A percentile compares a stretch with the other conserved stretches of the same genome.
Evolutionary conservation across 2,113 vertebrate genomes (phyloP).

Genomic region (Proteles cristata): DNA sequence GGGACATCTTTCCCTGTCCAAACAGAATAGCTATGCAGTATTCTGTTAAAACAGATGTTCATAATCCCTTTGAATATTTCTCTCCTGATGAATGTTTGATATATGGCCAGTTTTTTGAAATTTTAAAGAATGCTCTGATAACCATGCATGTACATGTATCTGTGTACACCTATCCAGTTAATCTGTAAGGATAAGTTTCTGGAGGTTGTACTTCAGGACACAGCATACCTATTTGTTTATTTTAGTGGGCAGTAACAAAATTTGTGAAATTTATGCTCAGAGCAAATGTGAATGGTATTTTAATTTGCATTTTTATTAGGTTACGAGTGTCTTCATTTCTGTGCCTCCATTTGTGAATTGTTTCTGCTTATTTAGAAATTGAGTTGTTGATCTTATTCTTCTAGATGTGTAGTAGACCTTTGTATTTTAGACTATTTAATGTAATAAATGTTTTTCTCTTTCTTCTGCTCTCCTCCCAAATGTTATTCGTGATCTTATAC

Average conservation of each 20-base stretch:
- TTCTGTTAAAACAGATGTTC: background rate
- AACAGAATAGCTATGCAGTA: background rate
- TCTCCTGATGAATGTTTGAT: background rate
- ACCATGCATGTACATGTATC: background rate
- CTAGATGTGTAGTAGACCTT: background rate
- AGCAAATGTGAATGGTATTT: background rate
- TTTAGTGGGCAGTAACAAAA: slow-evolving; percentile 14
- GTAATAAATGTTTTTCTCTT: background rate
- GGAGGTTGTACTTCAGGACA: background rate
- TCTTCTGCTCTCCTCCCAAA: background rate
- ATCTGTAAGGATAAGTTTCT: background rate
- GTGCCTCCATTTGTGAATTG: background rate
- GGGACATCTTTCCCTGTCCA: background rate
- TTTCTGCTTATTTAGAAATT: slow-evolving; percentile 37
- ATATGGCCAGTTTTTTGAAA: background rate
- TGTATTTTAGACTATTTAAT: slow-evolving; percentile 43
- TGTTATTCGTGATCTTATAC: slow-evolving; percentile 33
- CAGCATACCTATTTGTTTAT: background rate
- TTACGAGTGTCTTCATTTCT: slow-evolving; percentile 41
- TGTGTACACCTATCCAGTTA: background rate
- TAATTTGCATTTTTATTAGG: slow-evolving; percentile 18
- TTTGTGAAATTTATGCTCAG: background rate
- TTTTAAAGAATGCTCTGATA: background rate
- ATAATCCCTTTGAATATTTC: background rate
- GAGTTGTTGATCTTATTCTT: slow-evolving; percentile 19